Percentiles rank a stretch among this genome's conserved stretches.
These are phyloP conservation scores for Paramormyrops hopkinsi DNA, from an alignment of 2,797 vertebrate species.

Conservation along the genomic window DNA sequence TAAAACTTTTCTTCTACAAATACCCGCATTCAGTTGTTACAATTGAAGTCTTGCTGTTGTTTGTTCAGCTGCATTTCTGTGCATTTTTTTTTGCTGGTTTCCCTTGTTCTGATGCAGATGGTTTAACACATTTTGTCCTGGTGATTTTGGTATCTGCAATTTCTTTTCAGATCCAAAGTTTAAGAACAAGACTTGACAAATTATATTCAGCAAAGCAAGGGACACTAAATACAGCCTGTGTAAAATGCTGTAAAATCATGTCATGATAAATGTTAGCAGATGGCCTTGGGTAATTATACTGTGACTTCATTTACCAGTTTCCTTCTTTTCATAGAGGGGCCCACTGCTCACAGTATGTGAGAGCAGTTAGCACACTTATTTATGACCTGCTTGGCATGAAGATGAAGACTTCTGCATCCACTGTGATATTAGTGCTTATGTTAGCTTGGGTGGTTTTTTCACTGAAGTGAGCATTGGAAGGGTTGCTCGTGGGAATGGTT, in stretches of 20 bases:
- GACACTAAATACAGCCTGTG: constrained; percentile 4
- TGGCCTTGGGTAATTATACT: constrained; percentile 27
- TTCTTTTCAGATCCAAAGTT: not conserved
- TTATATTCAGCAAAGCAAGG: not conserved
- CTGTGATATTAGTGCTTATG: constrained; percentile 14
- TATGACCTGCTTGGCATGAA: not conserved
- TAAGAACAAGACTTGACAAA: not conserved
- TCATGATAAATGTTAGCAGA: constrained; percentile 31
- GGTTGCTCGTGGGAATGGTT: not conserved
- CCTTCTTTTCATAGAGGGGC: not conserved
- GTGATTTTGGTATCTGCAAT: not conserved
- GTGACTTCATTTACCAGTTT: constrained; percentile 18
- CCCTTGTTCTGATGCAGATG: not conserved
- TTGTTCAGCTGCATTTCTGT: not conserved
- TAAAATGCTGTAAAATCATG: constrained; percentile 9
- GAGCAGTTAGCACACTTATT: not conserved
- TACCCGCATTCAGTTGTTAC: not conserved
- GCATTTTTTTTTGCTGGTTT: not conserved
- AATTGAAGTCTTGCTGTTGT: not conserved
- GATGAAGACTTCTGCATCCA: constrained; percentile 6
- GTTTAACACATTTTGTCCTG: not conserved
- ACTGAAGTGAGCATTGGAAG: not conserved
- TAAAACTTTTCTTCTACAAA: not conserved
- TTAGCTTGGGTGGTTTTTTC: not conserved
- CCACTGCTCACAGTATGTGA: not conserved